Base-by-base conservation (phyloP, 2,113 vertebrate genomes). In the Bucco capensis region DNA sequence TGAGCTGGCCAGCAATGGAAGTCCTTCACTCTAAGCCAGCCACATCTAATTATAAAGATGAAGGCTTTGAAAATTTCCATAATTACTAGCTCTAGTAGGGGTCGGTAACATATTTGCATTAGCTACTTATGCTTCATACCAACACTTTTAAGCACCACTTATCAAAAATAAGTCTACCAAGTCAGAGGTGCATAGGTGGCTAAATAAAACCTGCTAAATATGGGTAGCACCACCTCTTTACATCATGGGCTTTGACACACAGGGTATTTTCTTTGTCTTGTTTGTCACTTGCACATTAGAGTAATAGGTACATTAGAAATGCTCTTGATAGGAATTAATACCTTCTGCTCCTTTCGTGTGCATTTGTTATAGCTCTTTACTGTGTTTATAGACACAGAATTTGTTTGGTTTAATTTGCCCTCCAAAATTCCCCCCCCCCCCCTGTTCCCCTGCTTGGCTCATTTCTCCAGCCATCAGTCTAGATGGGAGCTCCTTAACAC, bases 21-120 rank as follows among this genome's bases (percentile, higher is more conserved):
- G 91, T 94, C 96, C 91, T 96, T 97, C 96, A 96, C 90, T 94
- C 94, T 93, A 97, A 97, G 94, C 95, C 84, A 94, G 96, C 91
- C 95, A 96, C 88, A 97, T 93, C 94, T 98, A 98, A 98, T 98
- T 98, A 98, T 97, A 98, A 97, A 98, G 96, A 98, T 98, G 96
- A 97, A 97, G 96, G 97, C 94, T 98, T 97, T 95, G 86, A 84
- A 97, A 97, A 98, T 98, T 98, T 98, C 95, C 97, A 98, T 98
- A 98, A 98, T 98, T 98, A 97, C 97, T 97, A 97, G 97, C 96
- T 95, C 94, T 97, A 97, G 95, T 96, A 97, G 97, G 97, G 98
- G 97, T 98, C 97, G 89, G 96, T 97, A 98, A 98, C 97, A 98
- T 98, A 98, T 98, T 98, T 98, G 97, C 97, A 98, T 98, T 98